phyloP scores from a whole-genome alignment of 2,113 vertebrate genomes.

The Psammodynastes pulverulentus region DNA sequence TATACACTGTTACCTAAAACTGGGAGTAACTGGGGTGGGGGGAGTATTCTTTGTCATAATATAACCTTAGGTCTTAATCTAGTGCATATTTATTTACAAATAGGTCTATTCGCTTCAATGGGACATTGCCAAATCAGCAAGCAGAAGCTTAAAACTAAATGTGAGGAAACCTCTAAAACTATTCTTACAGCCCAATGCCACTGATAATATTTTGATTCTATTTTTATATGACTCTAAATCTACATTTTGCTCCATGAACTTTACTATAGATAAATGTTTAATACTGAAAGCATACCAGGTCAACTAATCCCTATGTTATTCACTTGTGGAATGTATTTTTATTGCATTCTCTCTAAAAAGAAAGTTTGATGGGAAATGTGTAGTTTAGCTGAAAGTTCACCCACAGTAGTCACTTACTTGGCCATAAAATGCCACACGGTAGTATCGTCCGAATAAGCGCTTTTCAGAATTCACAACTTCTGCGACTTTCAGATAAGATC shows the following conservation, averaged over 20 bases:
- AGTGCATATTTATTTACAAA: not conserved
- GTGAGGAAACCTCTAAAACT: not conserved
- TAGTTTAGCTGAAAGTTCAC: not conserved
- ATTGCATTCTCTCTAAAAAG: not conserved
- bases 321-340: not conserved
- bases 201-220: not conserved
- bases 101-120: not conserved
- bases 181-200: not conserved
- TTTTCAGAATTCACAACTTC: slow-evolving; percentile 97
- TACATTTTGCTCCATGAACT: not conserved
- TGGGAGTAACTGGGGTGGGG: not conserved
- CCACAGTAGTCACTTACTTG: slow-evolving; percentile 76
- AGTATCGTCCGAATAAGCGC: slow-evolving; percentile 92
- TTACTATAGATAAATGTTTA: not conserved
- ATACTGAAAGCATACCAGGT: not conserved
- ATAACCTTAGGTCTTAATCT: not conserved
- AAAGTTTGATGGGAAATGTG: not conserved
- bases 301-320: not conserved
- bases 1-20: not conserved
- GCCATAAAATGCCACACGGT: slow-evolving; percentile 95
- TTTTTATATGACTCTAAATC: not conserved
- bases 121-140: not conserved
- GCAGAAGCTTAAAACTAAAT: not conserved
- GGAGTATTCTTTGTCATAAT: not conserved
- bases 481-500: slow-evolving; percentile 94